phyloP scores from a whole-genome alignment of 1,140 invertebrate genomes.

The Drosophila quadrilineata region DNA sequence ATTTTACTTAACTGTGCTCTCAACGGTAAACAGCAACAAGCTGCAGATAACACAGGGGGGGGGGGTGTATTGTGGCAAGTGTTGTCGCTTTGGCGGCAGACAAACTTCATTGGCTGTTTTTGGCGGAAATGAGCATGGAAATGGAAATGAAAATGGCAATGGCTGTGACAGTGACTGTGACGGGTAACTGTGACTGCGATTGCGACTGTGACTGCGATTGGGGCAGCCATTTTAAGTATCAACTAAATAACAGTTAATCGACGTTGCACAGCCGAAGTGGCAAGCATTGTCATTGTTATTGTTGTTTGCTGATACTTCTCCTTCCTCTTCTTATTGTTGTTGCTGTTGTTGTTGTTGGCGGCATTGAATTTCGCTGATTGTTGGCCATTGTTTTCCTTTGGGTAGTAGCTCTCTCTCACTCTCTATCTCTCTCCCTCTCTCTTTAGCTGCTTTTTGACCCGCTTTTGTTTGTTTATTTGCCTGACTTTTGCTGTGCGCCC shows the following conservation, averaged over 20 bases:
- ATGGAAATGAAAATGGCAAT: too few species aligned
- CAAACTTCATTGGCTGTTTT: constrained; percentile 12
- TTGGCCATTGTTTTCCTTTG: constrained; percentile 46
- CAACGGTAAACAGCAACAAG: constrained; percentile 47
- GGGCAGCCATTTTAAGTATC: constrained; percentile 72
- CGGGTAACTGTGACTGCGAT: too few species aligned
- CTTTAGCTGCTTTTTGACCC: background rate
- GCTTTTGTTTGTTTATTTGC: constrained; percentile 64
- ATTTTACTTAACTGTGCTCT: constrained; percentile 42
- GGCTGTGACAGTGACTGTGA: too few species aligned
- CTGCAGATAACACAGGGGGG: background rate
- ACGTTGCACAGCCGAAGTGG: constrained; percentile 54
- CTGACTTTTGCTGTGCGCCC: constrained; percentile 51
- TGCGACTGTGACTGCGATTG: too few species aligned
- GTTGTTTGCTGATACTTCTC: too few species aligned
- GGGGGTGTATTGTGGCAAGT: background rate
- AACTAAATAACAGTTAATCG: constrained; percentile 76
- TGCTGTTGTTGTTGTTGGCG: constrained; percentile 41
- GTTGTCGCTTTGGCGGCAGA: background rate
- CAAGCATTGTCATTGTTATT: constrained; percentile 41
- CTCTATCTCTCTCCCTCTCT: constrained; percentile 6
- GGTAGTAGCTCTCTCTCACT: constrained; percentile 21
- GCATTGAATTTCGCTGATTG: constrained; percentile 42
- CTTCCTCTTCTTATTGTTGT: constrained; percentile 11
- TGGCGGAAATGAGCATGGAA: constrained; percentile 65